Evolutionary conservation across 2,113 vertebrate genomes (phyloP).

Genomic region (Desmodus rotundus): DNA sequence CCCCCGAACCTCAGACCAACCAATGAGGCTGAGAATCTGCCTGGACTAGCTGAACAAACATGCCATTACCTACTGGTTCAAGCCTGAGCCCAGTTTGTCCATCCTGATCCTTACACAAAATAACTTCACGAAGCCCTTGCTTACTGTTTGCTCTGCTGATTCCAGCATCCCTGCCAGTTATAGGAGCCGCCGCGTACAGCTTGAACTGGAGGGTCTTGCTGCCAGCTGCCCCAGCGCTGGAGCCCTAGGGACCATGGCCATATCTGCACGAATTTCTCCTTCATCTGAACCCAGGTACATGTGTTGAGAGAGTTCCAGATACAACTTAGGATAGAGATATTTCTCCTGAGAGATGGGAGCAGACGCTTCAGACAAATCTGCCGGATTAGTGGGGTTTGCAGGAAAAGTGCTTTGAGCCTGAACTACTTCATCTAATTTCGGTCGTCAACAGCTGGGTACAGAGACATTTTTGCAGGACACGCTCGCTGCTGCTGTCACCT

Average conservation of each 20-base stretch:
- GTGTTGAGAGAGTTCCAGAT: conserved; percentile 88
- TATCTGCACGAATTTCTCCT: conserved; percentile 82
- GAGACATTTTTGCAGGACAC: neutral
- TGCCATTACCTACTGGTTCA: conserved; percentile 88
- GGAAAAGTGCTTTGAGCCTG: neutral
- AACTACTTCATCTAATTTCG: neutral
- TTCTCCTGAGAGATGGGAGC: neutral
- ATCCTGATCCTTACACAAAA: conserved; percentile 90
- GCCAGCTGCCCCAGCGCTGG: conserved; percentile 80
- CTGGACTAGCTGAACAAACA: conserved; percentile 91
- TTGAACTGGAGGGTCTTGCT: conserved; percentile 80
- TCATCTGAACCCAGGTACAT: conserved; percentile 89
- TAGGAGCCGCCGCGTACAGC: conserved; percentile 85
- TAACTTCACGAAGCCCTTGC: conserved; percentile 87
- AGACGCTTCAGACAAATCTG: neutral
- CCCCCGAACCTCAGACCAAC: conserved; percentile 89
- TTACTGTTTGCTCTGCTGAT: conserved; percentile 88
- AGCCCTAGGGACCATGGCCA: conserved; percentile 74
- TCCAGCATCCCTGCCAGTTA: conserved; percentile 87
- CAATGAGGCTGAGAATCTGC: conserved; percentile 87
- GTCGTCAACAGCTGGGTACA: neutral
- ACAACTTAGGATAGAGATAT: conserved; percentile 83
- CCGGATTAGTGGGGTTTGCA: neutral
- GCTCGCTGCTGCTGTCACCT: neutral
- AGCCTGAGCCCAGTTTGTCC: conserved; percentile 90